A percentile compares a stretch with the other conserved stretches of the same genome.
These are phyloP conservation scores for Elachura formosa DNA, from an alignment of 2,113 vertebrate genomes.

Conservation along the genomic window DNA sequence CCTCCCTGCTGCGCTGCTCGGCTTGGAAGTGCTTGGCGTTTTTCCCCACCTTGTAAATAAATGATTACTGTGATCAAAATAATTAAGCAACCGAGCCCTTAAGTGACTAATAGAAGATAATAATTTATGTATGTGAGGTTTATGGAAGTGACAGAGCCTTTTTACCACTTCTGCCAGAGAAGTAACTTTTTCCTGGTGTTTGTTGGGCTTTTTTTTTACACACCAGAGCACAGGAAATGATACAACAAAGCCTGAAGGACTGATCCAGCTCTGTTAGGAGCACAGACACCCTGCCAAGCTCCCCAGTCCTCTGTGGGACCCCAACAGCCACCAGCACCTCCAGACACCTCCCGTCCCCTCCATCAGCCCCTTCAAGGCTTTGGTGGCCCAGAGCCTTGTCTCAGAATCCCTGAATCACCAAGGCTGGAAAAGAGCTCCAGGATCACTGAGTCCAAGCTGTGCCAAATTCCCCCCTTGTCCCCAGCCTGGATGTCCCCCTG, in stretches of 20 bases:
- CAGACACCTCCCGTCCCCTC: neutral
- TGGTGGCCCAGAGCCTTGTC: neutral
- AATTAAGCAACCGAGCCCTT: conserved; percentile 46
- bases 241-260: neutral
- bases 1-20: neutral
- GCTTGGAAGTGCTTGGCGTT: conserved; percentile 46
- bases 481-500: neutral
- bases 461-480: neutral
- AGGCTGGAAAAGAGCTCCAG: neutral
- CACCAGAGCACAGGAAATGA: neutral
- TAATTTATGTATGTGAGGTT: neutral
- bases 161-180: neutral
- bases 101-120: conserved; percentile 25
- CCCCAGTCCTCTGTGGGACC: neutral
- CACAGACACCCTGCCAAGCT: rapidly evolving
- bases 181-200: neutral
- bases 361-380: neutral
- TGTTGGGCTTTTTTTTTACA: neutral
- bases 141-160: conserved; percentile 10
- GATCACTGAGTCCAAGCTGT: neutral
- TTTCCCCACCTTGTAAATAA: conserved; percentile 44
- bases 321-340: neutral
- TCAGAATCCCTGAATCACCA: neutral
- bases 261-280: neutral
- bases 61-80: conserved; percentile 47